These are phyloP conservation scores for Xiphophorus hellerii DNA, from an alignment of 2,113 vertebrate species.

Conservation along the genomic window DNA sequence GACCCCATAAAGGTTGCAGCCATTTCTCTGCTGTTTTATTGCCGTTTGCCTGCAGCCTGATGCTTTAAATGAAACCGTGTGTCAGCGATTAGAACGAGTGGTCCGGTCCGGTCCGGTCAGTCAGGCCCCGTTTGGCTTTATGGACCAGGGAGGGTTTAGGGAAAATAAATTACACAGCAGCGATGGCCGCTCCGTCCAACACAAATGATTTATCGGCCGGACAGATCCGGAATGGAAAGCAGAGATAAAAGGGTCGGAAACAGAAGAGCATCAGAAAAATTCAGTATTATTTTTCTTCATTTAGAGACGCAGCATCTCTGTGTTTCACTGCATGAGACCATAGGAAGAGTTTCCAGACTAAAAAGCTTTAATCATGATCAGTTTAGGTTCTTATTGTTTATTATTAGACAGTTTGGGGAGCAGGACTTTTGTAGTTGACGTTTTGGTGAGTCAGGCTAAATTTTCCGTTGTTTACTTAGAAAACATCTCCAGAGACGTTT, in stretches of 20 bases:
- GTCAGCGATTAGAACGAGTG: constrained; percentile 63
- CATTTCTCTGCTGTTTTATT: constrained; percentile 34
- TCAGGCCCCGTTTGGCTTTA: constrained; percentile 63
- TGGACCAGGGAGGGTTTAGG: constrained; percentile 47
- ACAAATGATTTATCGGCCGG: constrained; percentile 71
- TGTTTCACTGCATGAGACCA: no score
- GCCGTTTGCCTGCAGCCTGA: constrained; percentile 51
- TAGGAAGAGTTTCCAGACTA: no score
- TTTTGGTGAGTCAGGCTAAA: neutral
- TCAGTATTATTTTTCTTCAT: no score
- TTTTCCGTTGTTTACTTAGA: neutral
- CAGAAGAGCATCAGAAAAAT: neutral
- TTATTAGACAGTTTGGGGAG: neutral
- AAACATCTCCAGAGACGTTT: neutral
- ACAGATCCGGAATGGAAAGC: constrained; percentile 69
- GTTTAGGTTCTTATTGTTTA: neutral
- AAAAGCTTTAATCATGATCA: neutral
- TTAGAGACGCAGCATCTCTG: no score
- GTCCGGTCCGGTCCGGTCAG: constrained; percentile 40
- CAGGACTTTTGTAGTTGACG: neutral
- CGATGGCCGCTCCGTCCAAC: constrained; percentile 49
- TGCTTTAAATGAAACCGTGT: constrained; percentile 71
- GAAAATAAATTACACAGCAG: constrained; percentile 64
- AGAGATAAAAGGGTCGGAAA: constrained; percentile 64
- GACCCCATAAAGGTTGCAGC: no score